Evolutionary conservation across 92 coral and sea anemone species (phyloP).

Genomic region (Chrysogorgia sp.): DNA sequence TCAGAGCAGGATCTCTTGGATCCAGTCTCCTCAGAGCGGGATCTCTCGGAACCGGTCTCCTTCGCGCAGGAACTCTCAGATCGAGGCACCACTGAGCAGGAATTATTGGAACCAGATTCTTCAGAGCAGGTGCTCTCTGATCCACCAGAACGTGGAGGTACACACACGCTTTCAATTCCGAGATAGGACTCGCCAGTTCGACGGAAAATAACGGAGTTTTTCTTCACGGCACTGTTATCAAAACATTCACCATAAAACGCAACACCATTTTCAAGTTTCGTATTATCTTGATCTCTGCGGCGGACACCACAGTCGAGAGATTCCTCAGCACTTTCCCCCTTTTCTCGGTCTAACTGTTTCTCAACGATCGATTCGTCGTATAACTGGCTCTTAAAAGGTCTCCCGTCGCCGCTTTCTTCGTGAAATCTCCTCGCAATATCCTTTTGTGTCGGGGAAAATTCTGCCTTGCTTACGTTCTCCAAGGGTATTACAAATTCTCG

Average conservation of each 20-base stretch:
- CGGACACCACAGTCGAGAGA: background rate
- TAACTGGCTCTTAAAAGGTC: background rate
- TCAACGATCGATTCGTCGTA: background rate
- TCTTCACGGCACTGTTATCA: background rate
- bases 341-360: background rate
- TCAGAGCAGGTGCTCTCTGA: constrained; percentile 9
- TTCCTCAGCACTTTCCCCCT: background rate
- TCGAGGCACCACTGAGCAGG: constrained; percentile 9
- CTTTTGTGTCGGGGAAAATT: background rate
- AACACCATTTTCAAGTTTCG: background rate
- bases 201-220: background rate
- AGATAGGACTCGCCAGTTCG: background rate
- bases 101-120: constrained; percentile 12
- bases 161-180: background rate
- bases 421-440: background rate
- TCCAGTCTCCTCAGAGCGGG: constrained; percentile 19
- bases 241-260: background rate
- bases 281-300: background rate
- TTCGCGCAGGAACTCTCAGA: constrained; percentile 15
- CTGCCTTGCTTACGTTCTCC: background rate
- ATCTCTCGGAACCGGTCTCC: constrained; percentile 21
- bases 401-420: background rate
- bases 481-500: background rate
- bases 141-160: background rate
- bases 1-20: constrained; percentile 21